A percentile compares a stretch with the other conserved stretches of the same genome.
These are phyloP conservation scores for Nephila pilipes DNA, from an alignment of 1,140 invertebrate species.

Conservation along the genomic window DNA sequence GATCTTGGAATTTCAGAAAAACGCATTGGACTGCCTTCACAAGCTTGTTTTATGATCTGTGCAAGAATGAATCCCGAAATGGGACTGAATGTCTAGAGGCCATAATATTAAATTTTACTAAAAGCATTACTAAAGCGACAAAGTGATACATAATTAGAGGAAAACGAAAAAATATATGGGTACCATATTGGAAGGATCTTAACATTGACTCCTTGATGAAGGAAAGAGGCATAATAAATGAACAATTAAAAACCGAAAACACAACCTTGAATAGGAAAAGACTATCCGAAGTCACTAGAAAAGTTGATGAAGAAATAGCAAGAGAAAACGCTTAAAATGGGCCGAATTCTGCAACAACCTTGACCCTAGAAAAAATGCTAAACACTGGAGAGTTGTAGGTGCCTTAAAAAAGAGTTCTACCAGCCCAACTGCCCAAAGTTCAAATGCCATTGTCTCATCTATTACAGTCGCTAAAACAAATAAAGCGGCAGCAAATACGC, in stretches of 20 bases:
- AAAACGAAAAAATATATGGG: constrained; percentile 11
- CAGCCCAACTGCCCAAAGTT: neutral
- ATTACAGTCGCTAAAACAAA: neutral
- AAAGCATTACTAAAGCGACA: neutral
- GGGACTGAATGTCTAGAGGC: neutral
- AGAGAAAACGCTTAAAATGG: neutral
- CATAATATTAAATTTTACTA: neutral
- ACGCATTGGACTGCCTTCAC: neutral
- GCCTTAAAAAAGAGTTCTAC: constrained; percentile 14
- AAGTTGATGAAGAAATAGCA: neutral
- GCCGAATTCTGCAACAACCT: constrained; percentile 25
- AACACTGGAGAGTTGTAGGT: constrained; percentile 3
- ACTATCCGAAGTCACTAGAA: neutral
- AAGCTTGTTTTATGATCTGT: neutral
- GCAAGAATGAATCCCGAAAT: neutral
- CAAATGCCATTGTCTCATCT: too few species aligned
- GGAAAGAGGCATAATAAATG: neutral
- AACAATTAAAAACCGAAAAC: neutral
- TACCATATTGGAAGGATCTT: neutral
- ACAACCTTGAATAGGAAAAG: neutral
- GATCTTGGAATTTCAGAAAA: constrained; percentile 8
- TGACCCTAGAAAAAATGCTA: neutral
- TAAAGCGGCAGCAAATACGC: neutral
- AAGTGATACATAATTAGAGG: too few species aligned
- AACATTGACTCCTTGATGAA: constrained; percentile 6